These are phyloP conservation scores for Lacerta agilis DNA, from an alignment of 2,797 vertebrate species.

Conservation along the genomic window DNA sequence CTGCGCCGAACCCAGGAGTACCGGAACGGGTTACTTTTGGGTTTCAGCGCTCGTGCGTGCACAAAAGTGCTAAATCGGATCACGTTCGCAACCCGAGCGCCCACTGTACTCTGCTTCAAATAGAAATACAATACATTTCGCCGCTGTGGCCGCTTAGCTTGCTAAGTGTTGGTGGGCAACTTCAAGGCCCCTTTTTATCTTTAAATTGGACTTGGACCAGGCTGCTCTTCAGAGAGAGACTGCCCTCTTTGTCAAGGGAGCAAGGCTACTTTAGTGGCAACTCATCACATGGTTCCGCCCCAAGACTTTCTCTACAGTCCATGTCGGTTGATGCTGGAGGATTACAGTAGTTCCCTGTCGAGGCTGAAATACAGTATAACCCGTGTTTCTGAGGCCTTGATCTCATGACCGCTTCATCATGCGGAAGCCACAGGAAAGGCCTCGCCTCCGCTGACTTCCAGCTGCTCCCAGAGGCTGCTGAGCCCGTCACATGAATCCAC, in stretches of 20 bases:
- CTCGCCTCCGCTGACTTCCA: not conserved
- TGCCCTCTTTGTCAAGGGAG: not conserved
- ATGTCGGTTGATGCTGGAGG: not conserved
- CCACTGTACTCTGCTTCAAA: not conserved
- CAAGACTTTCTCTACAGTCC: not conserved
- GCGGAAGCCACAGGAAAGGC: conserved; percentile 4
- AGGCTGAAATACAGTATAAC: not conserved
- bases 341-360: conserved; percentile 9
- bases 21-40: too few species aligned
- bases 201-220: not conserved
- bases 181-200: not conserved
- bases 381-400: not conserved
- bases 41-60: too few species aligned
- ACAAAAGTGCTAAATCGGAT: too few species aligned
- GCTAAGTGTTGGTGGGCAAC: not conserved
- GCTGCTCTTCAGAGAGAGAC: not conserved
- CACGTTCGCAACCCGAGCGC: too few species aligned
- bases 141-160: not conserved
- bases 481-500: not conserved
- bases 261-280: not conserved
- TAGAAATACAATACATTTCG: not conserved
- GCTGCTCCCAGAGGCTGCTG: not conserved
- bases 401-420: conserved; percentile 26
- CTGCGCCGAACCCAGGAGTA: too few species aligned
- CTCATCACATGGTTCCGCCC: not conserved